phyloP scores from a whole-genome alignment of 2,113 vertebrate genomes.

The Neolamprologus modestus region DNA sequence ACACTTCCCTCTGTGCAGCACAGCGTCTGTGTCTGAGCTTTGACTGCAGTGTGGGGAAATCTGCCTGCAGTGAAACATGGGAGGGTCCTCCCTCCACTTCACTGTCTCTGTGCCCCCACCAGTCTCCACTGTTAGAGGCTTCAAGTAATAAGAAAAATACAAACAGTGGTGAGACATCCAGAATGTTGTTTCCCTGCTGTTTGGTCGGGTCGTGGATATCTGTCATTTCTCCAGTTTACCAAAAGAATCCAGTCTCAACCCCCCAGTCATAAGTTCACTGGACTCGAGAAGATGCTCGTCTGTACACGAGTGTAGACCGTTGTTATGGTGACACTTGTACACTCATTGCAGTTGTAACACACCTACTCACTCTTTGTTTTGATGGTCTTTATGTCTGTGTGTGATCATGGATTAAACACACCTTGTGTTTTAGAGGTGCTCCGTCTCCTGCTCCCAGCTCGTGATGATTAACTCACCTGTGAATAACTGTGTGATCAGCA shows the following conservation, averaged over 20 bases:
- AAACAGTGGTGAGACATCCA: neutral
- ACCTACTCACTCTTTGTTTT: neutral
- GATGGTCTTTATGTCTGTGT: neutral
- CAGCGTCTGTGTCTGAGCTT: neutral
- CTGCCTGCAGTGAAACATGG: conserved; percentile 43
- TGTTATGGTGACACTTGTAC: neutral
- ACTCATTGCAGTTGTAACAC: neutral
- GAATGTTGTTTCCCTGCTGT: neutral
- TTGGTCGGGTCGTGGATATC: neutral
- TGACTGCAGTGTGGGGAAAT: neutral
- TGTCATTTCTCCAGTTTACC: neutral
- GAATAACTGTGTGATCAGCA: neutral
- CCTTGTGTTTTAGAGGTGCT: neutral
- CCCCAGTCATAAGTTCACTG: neutral
- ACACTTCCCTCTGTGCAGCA: conserved; percentile 1
- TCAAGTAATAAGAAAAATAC: neutral
- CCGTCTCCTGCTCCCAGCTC: neutral
- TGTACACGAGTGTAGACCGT: neutral
- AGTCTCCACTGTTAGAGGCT: neutral
- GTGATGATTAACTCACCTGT: neutral
- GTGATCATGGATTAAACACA: neutral
- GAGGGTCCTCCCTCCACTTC: conserved; percentile 32
- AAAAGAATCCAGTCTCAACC: neutral
- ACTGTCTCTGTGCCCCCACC: neutral
- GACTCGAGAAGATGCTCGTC: too few species aligned